phyloP scores from a whole-genome alignment of 2,888 invertebrate genomes.

The Frankliniella intonsa region DNA sequence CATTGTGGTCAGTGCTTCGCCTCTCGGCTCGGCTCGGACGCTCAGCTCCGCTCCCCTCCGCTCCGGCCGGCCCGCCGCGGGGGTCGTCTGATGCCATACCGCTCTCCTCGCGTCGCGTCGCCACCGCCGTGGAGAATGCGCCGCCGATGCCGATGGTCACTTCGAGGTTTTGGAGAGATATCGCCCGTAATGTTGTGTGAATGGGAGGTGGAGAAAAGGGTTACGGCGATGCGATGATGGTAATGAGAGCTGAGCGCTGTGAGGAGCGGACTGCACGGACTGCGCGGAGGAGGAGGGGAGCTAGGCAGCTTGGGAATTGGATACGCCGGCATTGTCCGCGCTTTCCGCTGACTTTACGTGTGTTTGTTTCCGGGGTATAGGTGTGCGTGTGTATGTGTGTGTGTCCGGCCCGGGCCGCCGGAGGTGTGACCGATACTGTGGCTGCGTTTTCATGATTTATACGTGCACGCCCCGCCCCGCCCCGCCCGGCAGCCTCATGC shows the following conservation, averaged over 20 bases:
- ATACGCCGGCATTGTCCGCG: not conserved
- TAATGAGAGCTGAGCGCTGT: not conserved
- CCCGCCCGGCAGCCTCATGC: not conserved
- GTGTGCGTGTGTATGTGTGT: not conserved
- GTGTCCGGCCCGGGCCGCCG: not conserved
- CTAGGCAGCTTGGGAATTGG: not conserved
- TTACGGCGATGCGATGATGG: not conserved
- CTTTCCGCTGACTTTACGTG: not conserved
- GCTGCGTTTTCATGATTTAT: not conserved
- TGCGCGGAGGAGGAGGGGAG: not conserved
- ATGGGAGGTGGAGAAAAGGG: not conserved
- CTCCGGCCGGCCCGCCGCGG: too few relatives aligned
- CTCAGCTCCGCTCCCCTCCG: too few relatives aligned
- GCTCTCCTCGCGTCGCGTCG: not conserved
- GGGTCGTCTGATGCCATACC: not conserved
- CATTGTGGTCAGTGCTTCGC: not conserved
- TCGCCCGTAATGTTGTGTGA: too few relatives aligned
- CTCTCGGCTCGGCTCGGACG: too few relatives aligned
- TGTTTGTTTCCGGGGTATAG: not conserved
- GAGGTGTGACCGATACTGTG: conserved; percentile 3
- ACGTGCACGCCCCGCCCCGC: not conserved
- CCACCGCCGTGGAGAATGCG: not conserved
- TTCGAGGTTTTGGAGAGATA: not conserved
- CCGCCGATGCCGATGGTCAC: not conserved
- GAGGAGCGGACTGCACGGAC: too few relatives aligned